These are phyloP conservation scores for Rhinichthys osculus DNA, from an alignment of 2,797 vertebrate species.

Conservation along the genomic window DNA sequence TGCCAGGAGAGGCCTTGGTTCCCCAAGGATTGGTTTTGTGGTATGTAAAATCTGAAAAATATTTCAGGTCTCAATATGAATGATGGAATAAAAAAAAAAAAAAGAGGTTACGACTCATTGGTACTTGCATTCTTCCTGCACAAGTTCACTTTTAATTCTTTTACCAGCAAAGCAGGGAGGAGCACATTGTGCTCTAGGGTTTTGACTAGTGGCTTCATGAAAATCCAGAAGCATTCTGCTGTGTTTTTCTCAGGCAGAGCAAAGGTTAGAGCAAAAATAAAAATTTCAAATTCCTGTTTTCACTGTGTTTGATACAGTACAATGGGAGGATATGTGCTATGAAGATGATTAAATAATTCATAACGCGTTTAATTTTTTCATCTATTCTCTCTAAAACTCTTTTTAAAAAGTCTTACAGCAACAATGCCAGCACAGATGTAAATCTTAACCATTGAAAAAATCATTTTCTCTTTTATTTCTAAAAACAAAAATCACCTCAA, in stretches of 20 bases:
- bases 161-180: constrained; percentile 40
- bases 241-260: constrained; percentile 21
- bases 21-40: constrained; percentile 29
- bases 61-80: constrained; percentile 46
- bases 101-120: constrained; percentile 48
- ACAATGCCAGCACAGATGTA: constrained; percentile 8
- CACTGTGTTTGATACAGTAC: not conserved
- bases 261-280: constrained; percentile 8
- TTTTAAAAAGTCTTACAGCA: constrained; percentile 17
- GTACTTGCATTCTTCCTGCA: constrained; percentile 42
- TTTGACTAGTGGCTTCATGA: constrained; percentile 46
- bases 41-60: constrained; percentile 49
- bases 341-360: not conserved
- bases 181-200: constrained; percentile 39
- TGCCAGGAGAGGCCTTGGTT: constrained; percentile 41
- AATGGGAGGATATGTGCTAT: not conserved
- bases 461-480: constrained; percentile 73
- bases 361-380: not conserved
- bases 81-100: constrained; percentile 29
- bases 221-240: constrained; percentile 30
- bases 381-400: not conserved
- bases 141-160: constrained; percentile 45
- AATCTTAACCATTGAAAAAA: constrained; percentile 67
- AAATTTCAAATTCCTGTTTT: constrained; percentile 24
- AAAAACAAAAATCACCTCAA: constrained; percentile 68